A percentile compares a stretch with the other conserved stretches of the same genome.
These are phyloP conservation scores for Atractosteus spatula DNA, from an alignment of 2,113 vertebrate genomes.

Conservation along the genomic window DNA sequence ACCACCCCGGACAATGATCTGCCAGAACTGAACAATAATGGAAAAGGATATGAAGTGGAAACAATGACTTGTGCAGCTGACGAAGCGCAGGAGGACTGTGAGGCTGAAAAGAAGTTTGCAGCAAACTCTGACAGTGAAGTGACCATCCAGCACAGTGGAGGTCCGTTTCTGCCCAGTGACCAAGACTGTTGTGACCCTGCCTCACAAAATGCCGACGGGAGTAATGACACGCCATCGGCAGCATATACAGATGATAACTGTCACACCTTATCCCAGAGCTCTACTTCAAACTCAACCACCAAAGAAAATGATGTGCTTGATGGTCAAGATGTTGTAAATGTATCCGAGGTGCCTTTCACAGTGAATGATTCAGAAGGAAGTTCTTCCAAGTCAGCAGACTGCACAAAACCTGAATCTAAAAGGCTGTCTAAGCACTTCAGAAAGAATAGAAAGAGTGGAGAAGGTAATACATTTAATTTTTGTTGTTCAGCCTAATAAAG, in stretches of 20 bases:
- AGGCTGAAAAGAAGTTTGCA: conserved; percentile 2
- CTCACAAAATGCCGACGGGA: neutral
- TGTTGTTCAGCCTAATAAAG: conserved; percentile 52
- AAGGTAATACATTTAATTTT: conserved; percentile 60
- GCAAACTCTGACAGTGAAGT: neutral
- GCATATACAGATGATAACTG: conserved; percentile 6
- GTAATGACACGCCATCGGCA: conserved; percentile 12
- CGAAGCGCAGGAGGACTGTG: neutral
- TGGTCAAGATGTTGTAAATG: conserved; percentile 29
- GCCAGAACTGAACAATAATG: conserved; percentile 22
- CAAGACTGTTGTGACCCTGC: too few species aligned
- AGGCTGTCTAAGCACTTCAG: conserved; percentile 45
- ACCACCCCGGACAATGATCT: conserved; percentile 41
- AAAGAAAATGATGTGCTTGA: conserved; percentile 40
- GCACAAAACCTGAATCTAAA: conserved; percentile 40
- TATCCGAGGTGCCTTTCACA: neutral
- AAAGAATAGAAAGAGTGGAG: conserved; percentile 60
- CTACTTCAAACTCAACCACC: conserved; percentile 5
- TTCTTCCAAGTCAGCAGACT: conserved; percentile 1
- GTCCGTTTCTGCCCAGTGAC: too few species aligned
- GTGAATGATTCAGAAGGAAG: conserved; percentile 28
- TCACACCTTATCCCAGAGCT: neutral
- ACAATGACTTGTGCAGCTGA: conserved; percentile 13
- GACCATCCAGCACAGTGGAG: too few species aligned
- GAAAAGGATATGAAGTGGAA: conserved; percentile 20